Conservation (phyloP, 1,140 invertebrate species). For the Drosophila gunungcola region DNA sequence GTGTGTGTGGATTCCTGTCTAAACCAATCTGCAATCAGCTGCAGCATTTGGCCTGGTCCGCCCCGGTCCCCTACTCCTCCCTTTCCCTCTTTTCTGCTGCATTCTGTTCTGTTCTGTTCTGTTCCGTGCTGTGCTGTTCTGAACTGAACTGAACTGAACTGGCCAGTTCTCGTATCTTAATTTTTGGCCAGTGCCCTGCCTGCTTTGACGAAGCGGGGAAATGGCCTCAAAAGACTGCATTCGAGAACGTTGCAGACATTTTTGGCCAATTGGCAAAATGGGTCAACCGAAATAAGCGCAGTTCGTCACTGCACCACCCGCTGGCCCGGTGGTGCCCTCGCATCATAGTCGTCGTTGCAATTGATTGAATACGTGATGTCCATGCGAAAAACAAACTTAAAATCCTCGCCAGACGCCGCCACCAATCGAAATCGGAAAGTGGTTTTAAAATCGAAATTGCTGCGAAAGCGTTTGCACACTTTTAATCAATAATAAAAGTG, state of each 20-base stretch:
- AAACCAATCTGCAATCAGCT: conserved; percentile 78
- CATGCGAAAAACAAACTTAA: conserved; percentile 83
- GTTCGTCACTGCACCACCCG: conserved; percentile 26
- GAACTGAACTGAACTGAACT: conserved; percentile 10
- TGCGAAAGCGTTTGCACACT: conserved; percentile 80
- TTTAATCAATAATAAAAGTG: conserved; percentile 76
- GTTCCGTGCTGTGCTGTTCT: not conserved
- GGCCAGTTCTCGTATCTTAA: conserved; percentile 65
- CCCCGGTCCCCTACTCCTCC: too few species aligned
- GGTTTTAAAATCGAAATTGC: conserved; percentile 81
- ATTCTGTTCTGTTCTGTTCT: not conserved
- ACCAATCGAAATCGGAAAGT: conserved; percentile 70
- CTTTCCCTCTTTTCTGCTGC: too few species aligned
- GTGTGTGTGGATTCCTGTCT: conserved; percentile 50
- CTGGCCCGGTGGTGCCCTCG: conserved; percentile 8
- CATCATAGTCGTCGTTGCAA: conserved; percentile 68
- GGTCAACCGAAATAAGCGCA: conserved; percentile 77
- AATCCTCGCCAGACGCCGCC: conserved; percentile 42
- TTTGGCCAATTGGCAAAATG: conserved; percentile 75
- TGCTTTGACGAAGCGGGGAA: conserved; percentile 12
- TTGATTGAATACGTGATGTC: conserved; percentile 83
- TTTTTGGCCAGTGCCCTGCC: conserved; percentile 39
- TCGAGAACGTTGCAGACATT: conserved; percentile 67
- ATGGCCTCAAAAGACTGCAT: conserved; percentile 53
- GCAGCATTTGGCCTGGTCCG: conserved; percentile 53